Evolutionary conservation across 2,797 vertebrate genomes (phyloP), one percentile per base, ranked within the genome.

Genomic region (Lithobates pipiens): DNA sequence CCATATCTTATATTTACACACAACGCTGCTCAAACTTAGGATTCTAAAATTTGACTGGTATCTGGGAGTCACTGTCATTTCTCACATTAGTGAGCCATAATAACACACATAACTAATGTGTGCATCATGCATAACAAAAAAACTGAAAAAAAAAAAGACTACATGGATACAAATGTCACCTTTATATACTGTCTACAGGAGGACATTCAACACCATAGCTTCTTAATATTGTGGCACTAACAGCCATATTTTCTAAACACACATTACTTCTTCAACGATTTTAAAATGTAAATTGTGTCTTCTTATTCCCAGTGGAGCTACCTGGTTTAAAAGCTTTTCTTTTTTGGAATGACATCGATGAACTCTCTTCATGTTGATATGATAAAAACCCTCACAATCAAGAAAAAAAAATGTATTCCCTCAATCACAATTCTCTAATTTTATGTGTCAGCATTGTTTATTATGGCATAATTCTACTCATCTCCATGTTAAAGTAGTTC

Each of bases 211-310:
- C 15, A 74, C 46, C 29, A 65, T 42, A 32, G 2, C 32, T 39
- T 36, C 57, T 34, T 63, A 76, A 25, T 32, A 80, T 46, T 39
- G 67, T 68, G 32, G 57, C 32, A 70, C 13, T 11, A 34, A 54
- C 39, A 54, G 21, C 27, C 61, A 74, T 34, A 39, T 27, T 76
- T 78, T 39, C 71, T 32, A 67, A 29, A 75, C 70, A 74, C 39
- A 75, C 15, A 68, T 85, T 34, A 34, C 42, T 80, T 76, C 77
- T 80, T 85, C 77, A 80, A 81, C 77, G 63, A 65, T 61, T 82
- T 81, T 34, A 86, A 76, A 75, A 86, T 81, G 78, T 71, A 81
- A 71, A 81, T 86, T 61, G 10, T 15, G 36, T 81, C 15, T 76
- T 46, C 32, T n/a, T 13, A 70, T 76, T 61, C 63, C 46, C 72